Evolutionary conservation across 2,113 vertebrate species (phyloP).

Genomic region (Cyprinodon variegatus): DNA sequence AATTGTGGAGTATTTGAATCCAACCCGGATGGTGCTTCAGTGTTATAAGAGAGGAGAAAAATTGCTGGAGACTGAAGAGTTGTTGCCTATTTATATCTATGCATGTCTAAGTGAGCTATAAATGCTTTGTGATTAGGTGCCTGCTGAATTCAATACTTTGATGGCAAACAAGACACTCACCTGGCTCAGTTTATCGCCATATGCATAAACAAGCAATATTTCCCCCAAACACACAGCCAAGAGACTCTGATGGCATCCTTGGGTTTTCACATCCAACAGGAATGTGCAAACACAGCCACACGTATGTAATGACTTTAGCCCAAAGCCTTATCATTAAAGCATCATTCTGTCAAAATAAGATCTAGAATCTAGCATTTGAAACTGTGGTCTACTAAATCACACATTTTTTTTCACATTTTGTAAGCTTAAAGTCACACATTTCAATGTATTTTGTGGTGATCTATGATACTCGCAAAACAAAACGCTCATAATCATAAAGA

Average conservation of each 20-base stretch:
- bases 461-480: too few relatives aligned
- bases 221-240: slow-evolving; percentile 6
- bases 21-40: slow-evolving; percentile 62
- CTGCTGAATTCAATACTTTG: slow-evolving; percentile 72
- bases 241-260: slow-evolving; percentile 35
- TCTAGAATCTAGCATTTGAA: background rate
- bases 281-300: slow-evolving; percentile 13
- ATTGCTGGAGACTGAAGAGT: slow-evolving; percentile 62
- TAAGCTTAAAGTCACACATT: too few relatives aligned
- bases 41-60: slow-evolving; percentile 61
- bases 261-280: slow-evolving; percentile 18
- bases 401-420: too few relatives aligned
- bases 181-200: slow-evolving; percentile 55
- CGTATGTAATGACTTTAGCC: background rate
- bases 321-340: background rate
- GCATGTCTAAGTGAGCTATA: slow-evolving; percentile 75
- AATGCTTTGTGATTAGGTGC: slow-evolving; percentile 79
- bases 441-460: too few relatives aligned
- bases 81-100: slow-evolving; percentile 72
- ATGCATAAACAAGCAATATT: slow-evolving; percentile 67
- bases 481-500: too few relatives aligned
- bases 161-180: slow-evolving; percentile 72
- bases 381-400: background rate
- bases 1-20: slow-evolving; percentile 73
- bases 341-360: background rate